Conservation (phyloP, 2,113 vertebrate genomes). For the Cervus canadensis region DNA sequence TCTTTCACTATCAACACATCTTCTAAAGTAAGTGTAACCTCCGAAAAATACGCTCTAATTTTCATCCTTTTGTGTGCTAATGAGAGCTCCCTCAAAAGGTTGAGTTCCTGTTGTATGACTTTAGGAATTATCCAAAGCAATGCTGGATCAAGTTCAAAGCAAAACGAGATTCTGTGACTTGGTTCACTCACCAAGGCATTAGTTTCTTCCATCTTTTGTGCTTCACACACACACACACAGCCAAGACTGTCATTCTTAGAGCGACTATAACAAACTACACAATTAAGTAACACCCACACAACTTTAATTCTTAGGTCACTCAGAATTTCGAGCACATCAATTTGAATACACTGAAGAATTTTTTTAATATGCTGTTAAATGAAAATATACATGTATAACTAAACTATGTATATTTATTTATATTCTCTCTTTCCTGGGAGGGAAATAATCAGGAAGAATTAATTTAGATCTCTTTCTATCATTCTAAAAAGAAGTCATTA, state of each 20-base stretch:
- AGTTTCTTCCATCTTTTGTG: neutral
- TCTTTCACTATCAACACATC: neutral
- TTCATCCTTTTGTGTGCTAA: neutral
- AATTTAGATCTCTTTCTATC: neutral
- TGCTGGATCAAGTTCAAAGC: neutral
- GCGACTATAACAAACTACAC: neutral
- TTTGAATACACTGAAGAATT: neutral
- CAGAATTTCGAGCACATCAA: neutral
- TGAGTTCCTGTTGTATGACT: neutral
- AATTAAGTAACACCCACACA: neutral
- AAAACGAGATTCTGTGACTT: neutral
- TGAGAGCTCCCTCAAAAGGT: neutral
- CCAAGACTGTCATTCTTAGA: neutral
- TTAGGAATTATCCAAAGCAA: neutral
- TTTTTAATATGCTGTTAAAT: neutral
- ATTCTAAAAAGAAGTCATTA: neutral
- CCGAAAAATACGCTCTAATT: neutral
- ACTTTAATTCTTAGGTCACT: neutral
- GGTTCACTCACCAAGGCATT: neutral
- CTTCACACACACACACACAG: neutral
- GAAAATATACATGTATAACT: neutral
- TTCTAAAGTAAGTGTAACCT: neutral
- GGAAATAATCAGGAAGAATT: neutral
- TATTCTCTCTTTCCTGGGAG: neutral
- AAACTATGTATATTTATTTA: neutral